These are phyloP conservation scores for Trichonephila inaurata DNA, from an alignment of 1,140 invertebrate species.

Conservation along the genomic window DNA sequence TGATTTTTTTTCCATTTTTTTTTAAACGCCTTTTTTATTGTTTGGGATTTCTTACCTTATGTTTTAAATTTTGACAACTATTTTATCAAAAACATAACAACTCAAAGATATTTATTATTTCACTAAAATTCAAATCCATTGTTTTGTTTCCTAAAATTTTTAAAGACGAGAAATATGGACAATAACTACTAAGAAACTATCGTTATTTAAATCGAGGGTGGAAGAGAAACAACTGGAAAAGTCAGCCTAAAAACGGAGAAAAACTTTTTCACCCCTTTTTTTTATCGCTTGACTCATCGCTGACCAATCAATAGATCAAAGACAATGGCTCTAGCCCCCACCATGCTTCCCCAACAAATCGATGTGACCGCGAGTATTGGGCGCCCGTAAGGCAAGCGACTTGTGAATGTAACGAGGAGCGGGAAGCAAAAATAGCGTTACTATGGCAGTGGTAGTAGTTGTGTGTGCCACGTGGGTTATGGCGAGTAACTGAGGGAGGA, in stretches of 20 bases:
- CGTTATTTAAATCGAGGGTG: neutral
- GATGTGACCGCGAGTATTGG: slow-evolving; percentile 21
- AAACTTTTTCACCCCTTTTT: neutral
- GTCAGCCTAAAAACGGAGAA: neutral
- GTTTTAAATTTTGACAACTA: no score
- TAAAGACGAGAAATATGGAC: no score
- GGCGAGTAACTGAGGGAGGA: slow-evolving; percentile 40
- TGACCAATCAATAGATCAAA: slow-evolving; percentile 34
- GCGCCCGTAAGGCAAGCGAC: neutral
- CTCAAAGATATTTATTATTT: no score
- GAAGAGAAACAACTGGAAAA: neutral
- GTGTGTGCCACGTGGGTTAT: slow-evolving; percentile 62
- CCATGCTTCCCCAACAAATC: neutral
- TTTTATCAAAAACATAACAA: no score
- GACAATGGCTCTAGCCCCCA: neutral
- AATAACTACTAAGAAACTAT: no score
- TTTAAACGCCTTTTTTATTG: no score
- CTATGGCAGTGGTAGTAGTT: slow-evolving; percentile 52
- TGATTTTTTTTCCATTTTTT: no score
- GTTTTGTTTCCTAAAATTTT: no score
- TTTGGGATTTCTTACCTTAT: no score
- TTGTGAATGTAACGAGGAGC: slow-evolving; percentile 63
- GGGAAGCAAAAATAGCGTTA: slow-evolving; percentile 64
- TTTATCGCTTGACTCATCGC: neutral
- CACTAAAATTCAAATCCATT: no score